These are phyloP conservation scores for Dryobotodes eremita DNA, from an alignment of 2,888 invertebrate genomes.

Conservation along the genomic window DNA sequence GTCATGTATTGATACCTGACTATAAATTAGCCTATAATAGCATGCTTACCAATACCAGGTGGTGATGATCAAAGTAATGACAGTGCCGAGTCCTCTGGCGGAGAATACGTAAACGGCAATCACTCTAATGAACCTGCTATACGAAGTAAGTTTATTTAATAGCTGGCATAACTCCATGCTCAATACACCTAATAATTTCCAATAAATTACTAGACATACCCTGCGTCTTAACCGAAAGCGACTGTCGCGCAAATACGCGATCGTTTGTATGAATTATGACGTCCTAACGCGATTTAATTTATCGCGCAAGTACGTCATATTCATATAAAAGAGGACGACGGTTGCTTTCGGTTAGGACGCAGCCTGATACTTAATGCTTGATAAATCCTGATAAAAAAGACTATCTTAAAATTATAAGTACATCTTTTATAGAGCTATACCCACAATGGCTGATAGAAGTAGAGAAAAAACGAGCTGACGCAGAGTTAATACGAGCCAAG, in stretches of 20 bases:
- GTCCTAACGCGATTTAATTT: not conserved
- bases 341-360: not conserved
- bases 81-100: slow-evolving; percentile 74
- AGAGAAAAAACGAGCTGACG: slow-evolving; percentile 82
- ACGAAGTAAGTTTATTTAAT: slow-evolving; percentile 71
- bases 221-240: not conserved
- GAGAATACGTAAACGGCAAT: slow-evolving; percentile 73
- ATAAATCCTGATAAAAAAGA: not conserved
- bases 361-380: not conserved
- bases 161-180: not conserved
- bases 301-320: not conserved
- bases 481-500: slow-evolving; percentile 79
- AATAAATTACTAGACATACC: not conserved
- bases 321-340: not conserved
- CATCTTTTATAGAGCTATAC: slow-evolving; percentile 74
- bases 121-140: slow-evolving; percentile 72
- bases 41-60: slow-evolving; percentile 65
- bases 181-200: not conserved
- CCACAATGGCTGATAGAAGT: slow-evolving; percentile 84
- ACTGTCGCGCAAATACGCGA: not conserved
- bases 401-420: not conserved
- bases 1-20: not conserved
- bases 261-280: not conserved
- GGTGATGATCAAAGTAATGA: slow-evolving; percentile 71
- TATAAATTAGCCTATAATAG: not conserved